A percentile compares a stretch with the other conserved stretches of the same genome.
Evolutionary conservation across 2,888 invertebrate species (phyloP).

Genomic region (Hoplodrina ambigua): DNA sequence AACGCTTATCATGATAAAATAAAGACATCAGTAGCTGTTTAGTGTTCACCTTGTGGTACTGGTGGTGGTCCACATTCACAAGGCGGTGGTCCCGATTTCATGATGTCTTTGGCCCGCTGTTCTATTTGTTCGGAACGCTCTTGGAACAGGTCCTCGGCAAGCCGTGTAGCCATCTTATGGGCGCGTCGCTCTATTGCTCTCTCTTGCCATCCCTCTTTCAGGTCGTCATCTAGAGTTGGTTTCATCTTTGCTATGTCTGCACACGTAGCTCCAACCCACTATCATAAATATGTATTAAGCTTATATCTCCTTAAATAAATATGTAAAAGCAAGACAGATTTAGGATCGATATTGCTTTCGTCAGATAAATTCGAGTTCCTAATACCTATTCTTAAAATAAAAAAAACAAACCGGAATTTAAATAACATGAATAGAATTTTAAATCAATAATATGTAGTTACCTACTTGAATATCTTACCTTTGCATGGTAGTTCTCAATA

Average conservation of each 20-base stretch:
- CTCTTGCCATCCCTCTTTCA: constrained; percentile 73
- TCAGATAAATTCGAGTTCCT: neutral
- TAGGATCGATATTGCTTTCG: neutral
- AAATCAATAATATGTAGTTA: neutral
- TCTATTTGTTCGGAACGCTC: constrained; percentile 76
- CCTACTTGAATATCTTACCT: constrained; percentile 70
- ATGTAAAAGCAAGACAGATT: neutral
- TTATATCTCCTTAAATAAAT: neutral
- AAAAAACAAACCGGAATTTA: too few species aligned
- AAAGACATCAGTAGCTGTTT: neutral
- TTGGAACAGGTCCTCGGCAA: constrained; percentile 80
- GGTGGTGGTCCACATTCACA: constrained; percentile 73
- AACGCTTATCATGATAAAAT: neutral
- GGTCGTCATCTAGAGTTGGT: constrained; percentile 63
- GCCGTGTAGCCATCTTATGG: constrained; percentile 75
- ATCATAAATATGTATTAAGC: constrained; percentile 7
- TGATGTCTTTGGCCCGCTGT: constrained; percentile 73
- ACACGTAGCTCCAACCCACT: constrained; percentile 84
- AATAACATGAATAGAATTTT: neutral
- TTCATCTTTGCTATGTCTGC: constrained; percentile 71
- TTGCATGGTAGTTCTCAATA: constrained; percentile 85
- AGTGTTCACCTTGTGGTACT: constrained; percentile 42
- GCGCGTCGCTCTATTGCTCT: constrained; percentile 77
- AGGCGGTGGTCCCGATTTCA: constrained; percentile 72
- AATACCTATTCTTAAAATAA: too few species aligned